Conservation (phyloP, 2,888 invertebrate genomes). For the Chloromyia formosa region DNA sequence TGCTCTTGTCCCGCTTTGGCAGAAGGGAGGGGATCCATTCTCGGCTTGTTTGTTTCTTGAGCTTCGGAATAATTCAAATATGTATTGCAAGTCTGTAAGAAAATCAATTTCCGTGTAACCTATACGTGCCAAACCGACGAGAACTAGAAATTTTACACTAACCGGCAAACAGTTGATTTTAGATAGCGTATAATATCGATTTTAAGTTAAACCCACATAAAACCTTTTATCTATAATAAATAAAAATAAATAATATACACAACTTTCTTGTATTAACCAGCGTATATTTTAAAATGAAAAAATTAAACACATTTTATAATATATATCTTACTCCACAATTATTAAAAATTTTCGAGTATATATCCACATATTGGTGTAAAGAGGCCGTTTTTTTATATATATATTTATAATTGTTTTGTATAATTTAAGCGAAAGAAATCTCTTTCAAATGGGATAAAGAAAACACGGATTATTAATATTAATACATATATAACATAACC, state of each 20-base stretch:
- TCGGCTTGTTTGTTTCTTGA: no score
- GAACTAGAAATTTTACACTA: no score
- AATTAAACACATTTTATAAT: constrained; percentile 33
- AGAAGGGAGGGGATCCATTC: no score
- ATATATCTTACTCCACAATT: constrained; percentile 37
- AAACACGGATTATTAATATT: constrained; percentile 16
- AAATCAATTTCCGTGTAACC: no score
- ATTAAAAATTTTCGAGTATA: constrained; percentile 38
- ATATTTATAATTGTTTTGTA: neutral
- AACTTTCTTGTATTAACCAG: constrained; percentile 18
- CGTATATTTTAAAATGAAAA: constrained; percentile 38
- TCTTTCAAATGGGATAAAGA: neutral
- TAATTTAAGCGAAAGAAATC: constrained; percentile 27
- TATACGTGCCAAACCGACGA: no score
- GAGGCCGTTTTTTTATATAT: constrained; percentile 24
- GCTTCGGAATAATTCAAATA: no score
- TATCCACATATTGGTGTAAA: constrained; percentile 29
- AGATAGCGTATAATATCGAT: no score
- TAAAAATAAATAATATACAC: neutral
- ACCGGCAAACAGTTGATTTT: no score
- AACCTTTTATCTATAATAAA: no score
- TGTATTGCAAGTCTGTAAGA: no score
- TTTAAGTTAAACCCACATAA: no score
- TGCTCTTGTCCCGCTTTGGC: no score
- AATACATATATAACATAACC: constrained; percentile 24